phyloP scores from a whole-genome alignment of 2,888 invertebrate genomes.

The Chymomyza amoena region DNA sequence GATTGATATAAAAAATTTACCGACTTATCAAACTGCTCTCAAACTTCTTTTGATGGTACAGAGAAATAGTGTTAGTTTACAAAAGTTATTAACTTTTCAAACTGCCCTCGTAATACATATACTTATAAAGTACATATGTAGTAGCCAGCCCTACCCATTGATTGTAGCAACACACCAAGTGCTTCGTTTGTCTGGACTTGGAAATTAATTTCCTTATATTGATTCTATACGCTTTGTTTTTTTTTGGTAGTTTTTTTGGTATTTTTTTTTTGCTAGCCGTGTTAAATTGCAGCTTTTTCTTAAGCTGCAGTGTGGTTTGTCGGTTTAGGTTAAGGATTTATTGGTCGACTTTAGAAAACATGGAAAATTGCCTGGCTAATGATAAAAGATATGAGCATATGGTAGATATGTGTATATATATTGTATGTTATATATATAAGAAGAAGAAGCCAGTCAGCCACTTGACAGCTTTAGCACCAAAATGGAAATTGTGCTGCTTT shows the following conservation, averaged over 20 bases:
- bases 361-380: conserved; percentile 43
- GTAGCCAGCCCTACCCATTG: background rate
- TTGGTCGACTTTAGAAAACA: conserved; percentile 28
- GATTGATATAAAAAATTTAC: too few relatives aligned
- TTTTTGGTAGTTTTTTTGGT: background rate
- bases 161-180: background rate
- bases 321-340: conserved; percentile 45
- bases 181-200: conserved; percentile 32
- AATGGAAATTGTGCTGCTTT: background rate
- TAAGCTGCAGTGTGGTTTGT: conserved; percentile 2
- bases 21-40: too few relatives aligned
- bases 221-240: conserved; percentile 36
- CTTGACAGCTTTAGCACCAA: background rate
- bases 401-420: background rate
- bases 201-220: conserved; percentile 73
- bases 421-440: background rate
- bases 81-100: too few relatives aligned
- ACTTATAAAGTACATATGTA: background rate
- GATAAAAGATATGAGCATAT: conserved; percentile 51
- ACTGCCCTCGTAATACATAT: too few relatives aligned
- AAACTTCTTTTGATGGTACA: too few relatives aligned
- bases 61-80: too few relatives aligned
- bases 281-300: background rate
- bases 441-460: background rate
- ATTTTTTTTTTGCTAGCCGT: background rate